Conservation (phyloP, 2,888 invertebrate genomes). For the Hirtodrosophila alboralis region DNA sequence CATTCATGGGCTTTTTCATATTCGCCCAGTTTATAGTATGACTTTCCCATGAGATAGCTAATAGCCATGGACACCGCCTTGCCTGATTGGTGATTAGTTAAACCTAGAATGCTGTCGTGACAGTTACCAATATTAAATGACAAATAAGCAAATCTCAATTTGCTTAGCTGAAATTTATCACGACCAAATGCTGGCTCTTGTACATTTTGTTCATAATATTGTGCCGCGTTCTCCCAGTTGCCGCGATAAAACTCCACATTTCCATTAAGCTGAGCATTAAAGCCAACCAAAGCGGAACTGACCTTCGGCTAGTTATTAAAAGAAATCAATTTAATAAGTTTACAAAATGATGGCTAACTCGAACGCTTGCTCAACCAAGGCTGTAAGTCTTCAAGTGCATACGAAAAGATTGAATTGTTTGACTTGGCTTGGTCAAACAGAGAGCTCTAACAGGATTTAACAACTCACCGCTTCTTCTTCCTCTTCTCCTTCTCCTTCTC, state of each 20-base stretch:
- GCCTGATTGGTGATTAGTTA: slow-evolving; percentile 11
- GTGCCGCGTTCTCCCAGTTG: slow-evolving; percentile 38
- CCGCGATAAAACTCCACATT: slow-evolving; percentile 62
- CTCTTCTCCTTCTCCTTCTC: too few relatives aligned
- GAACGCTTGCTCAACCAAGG: too few relatives aligned
- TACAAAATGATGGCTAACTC: too few relatives aligned
- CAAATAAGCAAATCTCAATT: slow-evolving; percentile 60
- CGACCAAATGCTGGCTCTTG: neutral
- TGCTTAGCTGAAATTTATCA: slow-evolving; percentile 50
- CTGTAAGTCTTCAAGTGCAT: too few relatives aligned
- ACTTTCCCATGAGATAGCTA: slow-evolving; percentile 62
- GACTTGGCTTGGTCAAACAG: too few relatives aligned
- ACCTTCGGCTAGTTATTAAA: too few relatives aligned
- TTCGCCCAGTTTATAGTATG: slow-evolving; percentile 50
- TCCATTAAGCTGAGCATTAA: slow-evolving; percentile 68
- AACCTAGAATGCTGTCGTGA: slow-evolving; percentile 29
- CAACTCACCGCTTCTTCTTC: slow-evolving; percentile 36
- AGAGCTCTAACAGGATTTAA: too few relatives aligned
- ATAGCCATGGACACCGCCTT: slow-evolving; percentile 19
- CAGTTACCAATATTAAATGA: slow-evolving; percentile 42
- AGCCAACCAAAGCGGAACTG: slow-evolving; percentile 13
- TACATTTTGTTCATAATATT: slow-evolving; percentile 42
- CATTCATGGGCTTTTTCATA: slow-evolving; percentile 45
- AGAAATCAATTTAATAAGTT: too few relatives aligned
- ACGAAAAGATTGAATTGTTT: too few relatives aligned